Evolutionary conservation across 2,113 vertebrate species (phyloP).

Genomic region (Loxodonta africana): DNA sequence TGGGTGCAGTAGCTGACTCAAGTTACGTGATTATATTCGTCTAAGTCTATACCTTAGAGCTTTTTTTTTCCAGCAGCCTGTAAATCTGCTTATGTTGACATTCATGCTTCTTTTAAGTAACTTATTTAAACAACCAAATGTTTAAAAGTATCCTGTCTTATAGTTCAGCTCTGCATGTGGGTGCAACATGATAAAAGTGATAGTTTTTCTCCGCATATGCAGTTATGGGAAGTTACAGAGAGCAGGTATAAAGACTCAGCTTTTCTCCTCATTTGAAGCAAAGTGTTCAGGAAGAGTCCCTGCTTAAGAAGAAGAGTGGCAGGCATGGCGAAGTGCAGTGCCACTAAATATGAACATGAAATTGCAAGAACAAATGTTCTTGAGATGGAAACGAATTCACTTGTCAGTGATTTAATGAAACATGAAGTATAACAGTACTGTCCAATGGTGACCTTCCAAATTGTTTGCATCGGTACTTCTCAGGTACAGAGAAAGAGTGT

Average conservation of each 20-base stretch:
- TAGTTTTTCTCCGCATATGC: slow-evolving; percentile 41
- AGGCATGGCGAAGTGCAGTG: slow-evolving; percentile 43
- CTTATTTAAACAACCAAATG: slow-evolving; percentile 40
- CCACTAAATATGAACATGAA: slow-evolving; percentile 68
- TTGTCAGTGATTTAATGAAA: slow-evolving; percentile 81
- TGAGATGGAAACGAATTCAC: slow-evolving; percentile 54
- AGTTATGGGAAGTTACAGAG: not conserved
- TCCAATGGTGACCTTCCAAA: slow-evolving; percentile 81
- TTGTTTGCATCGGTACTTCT: slow-evolving; percentile 73
- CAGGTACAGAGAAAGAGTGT: slow-evolving; percentile 58
- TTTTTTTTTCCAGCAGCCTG: not conserved
- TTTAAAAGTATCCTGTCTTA: slow-evolving; percentile 37
- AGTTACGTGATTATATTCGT: not conserved
- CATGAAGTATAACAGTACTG: slow-evolving; percentile 73
- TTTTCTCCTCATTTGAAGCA: slow-evolving; percentile 70
- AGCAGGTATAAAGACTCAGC: slow-evolving; percentile 58
- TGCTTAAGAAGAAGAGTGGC: slow-evolving; percentile 56
- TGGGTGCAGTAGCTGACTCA: not conserved
- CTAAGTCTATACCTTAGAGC: not conserved
- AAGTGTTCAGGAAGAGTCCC: slow-evolving; percentile 62
- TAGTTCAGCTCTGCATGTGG: not conserved
- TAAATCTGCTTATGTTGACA: not conserved
- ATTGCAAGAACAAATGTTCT: slow-evolving; percentile 78
- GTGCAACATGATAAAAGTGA: not conserved
- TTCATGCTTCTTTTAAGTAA: not conserved